Conservation (phyloP, 2,113 vertebrate genomes). For the Vanacampus margaritifer region DNA sequence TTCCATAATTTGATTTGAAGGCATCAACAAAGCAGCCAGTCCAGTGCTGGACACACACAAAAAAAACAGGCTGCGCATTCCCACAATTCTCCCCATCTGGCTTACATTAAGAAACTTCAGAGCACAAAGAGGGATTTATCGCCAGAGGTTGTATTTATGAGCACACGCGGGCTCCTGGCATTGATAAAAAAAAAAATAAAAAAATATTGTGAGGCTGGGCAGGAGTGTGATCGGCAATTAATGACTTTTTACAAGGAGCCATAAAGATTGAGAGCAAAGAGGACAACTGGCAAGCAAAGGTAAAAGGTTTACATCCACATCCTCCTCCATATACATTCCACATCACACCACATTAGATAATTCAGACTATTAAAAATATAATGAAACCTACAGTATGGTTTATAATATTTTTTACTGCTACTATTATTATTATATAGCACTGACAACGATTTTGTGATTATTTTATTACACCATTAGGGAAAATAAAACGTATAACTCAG, state of each 20-base stretch:
- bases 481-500: too few relatives aligned
- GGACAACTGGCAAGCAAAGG: conserved; percentile 37
- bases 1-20: neutral
- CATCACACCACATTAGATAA: neutral
- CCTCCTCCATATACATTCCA: neutral
- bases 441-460: too few relatives aligned
- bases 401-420: too few relatives aligned
- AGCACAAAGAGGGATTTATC: conserved; percentile 19
- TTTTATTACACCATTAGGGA: too few relatives aligned
- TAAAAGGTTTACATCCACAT: conserved; percentile 30
- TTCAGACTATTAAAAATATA: too few relatives aligned
- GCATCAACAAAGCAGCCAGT: conserved; percentile 5
- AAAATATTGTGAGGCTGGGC: neutral
- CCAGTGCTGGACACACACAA: neutral
- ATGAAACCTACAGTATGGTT: too few relatives aligned
- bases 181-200: too few relatives aligned
- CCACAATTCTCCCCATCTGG: conserved; percentile 51
- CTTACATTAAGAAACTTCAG: conserved; percentile 35
- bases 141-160: conserved; percentile 5
- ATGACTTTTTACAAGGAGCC: conserved; percentile 35
- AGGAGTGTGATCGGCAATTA: conserved; percentile 7
- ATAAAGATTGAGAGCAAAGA: conserved; percentile 38
- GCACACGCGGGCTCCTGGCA: neutral
- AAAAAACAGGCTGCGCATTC: conserved; percentile 25
- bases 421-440: too few relatives aligned